phyloP scores from a whole-genome alignment of 2,888 invertebrate species.

The Micropterix aruncella region DNA sequence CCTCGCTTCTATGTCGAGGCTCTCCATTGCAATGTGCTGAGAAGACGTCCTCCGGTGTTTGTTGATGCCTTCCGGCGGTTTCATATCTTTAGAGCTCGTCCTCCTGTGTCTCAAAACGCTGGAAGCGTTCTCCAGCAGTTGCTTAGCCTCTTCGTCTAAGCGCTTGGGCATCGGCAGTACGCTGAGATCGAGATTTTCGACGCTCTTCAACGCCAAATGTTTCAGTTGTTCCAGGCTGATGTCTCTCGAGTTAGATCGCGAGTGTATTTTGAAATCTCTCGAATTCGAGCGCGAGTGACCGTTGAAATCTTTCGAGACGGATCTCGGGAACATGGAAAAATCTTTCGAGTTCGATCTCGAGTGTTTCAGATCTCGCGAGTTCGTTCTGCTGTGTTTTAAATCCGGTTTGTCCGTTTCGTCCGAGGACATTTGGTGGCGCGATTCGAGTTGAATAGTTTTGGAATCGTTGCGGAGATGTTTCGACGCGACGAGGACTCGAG shows the following conservation, averaged over 20 bases:
- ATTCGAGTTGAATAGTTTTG: conserved; percentile 47
- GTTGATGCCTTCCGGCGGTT: conserved; percentile 17
- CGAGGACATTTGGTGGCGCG: conserved; percentile 29
- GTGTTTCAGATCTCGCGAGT: conserved; percentile 24
- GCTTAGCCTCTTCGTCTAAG: conserved; percentile 33
- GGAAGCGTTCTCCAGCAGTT: conserved; percentile 24
- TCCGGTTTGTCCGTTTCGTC: conserved; percentile 20
- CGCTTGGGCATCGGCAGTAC: conserved; percentile 25
- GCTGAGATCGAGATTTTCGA: conserved; percentile 31
- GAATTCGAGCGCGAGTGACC: conserved; percentile 20
- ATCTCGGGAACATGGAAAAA: conserved; percentile 17
- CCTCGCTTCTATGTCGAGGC: conserved; percentile 17
- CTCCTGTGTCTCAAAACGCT: conserved; percentile 41
- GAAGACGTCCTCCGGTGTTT: conserved; percentile 34
- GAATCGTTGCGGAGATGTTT: conserved; percentile 46
- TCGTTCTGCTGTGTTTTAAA: conserved; percentile 25
- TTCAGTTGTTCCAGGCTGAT: conserved; percentile 32
- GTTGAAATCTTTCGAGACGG: conserved; percentile 15
- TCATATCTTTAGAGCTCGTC: conserved; percentile 42
- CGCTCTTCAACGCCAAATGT: conserved; percentile 31
- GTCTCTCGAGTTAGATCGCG: conserved; percentile 37
- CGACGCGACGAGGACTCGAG: conserved; percentile 35
- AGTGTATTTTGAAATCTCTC: conserved; percentile 27
- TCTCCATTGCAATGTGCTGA: conserved; percentile 34
- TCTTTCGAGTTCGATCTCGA: conserved; percentile 20